phyloP scores from a whole-genome alignment of 1,140 invertebrate genomes.

The Stenopsyche tienmushanensis region DNA sequence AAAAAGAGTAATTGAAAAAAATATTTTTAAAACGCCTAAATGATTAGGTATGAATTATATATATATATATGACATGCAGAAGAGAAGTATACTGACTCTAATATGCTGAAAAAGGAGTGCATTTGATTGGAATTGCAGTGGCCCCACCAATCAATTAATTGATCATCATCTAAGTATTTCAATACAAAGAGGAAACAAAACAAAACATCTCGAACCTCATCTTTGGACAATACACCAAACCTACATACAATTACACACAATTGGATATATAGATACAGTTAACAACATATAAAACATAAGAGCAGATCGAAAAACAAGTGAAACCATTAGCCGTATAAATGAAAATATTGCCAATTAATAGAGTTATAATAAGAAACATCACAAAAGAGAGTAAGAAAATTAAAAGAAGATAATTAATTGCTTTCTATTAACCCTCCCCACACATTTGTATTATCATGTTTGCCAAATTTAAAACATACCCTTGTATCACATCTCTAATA shows the following conservation, averaged over 20 bases:
- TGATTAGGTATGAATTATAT: neutral
- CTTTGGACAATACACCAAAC: conserved; percentile 55
- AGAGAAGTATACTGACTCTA: conserved; percentile 66
- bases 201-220: conserved; percentile 85
- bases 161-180: conserved; percentile 85
- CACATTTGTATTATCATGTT: too few species aligned
- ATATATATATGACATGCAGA: neutral
- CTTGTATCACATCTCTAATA: too few species aligned
- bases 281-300: neutral
- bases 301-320: neutral
- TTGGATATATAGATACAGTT: neutral
- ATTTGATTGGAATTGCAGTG: conserved; percentile 75
- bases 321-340: too few species aligned
- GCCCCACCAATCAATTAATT: conserved; percentile 89
- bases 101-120: conserved; percentile 75
- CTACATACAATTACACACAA: conserved; percentile 45
- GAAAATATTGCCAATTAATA: conserved; percentile 2
- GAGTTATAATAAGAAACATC: neutral
- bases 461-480: too few species aligned
- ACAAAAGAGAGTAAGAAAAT: conserved; percentile 5
- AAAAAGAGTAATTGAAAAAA: conserved; percentile 44
- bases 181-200: conserved; percentile 89
- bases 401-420: too few species aligned
- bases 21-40: conserved; percentile 4
- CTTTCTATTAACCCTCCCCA: too few species aligned